Conservation (phyloP, 2,113 vertebrate species). For the Andinoacara biseriatus region DNA sequence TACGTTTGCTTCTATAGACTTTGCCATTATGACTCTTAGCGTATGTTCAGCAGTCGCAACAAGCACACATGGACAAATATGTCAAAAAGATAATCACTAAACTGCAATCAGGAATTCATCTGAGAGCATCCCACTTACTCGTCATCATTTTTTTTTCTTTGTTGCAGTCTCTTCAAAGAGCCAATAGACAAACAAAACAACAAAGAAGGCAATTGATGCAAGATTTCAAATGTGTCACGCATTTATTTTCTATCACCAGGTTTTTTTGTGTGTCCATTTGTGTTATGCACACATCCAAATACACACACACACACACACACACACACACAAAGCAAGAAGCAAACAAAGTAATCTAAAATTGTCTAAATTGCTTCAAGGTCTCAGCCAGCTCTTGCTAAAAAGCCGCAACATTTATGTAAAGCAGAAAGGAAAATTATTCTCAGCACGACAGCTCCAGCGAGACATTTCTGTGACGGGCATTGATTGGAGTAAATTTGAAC, state of each 20-base stretch:
- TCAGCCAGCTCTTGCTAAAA: constrained; percentile 25
- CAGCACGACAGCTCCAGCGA: constrained; percentile 19
- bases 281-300: not conserved
- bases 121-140: not conserved
- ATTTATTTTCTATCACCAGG: constrained; percentile 8
- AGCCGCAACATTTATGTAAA: constrained; percentile 51
- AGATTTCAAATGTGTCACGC: not conserved
- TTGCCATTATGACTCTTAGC: not conserved
- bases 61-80: not conserved
- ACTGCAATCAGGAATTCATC: constrained; percentile 6
- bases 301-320: not conserved
- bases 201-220: constrained; percentile 6
- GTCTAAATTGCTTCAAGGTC: constrained; percentile 53
- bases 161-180: not conserved
- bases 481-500: constrained; percentile 49
- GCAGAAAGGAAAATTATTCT: constrained; percentile 45
- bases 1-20: not conserved
- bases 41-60: not conserved
- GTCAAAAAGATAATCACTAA: not conserved
- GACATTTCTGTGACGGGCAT: constrained; percentile 44
- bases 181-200: constrained; percentile 1
- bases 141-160: not conserved
- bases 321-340: constrained; percentile 10
- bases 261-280: not conserved
- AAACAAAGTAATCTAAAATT: constrained; percentile 57